These are phyloP conservation scores for Tarsius wallacei DNA, from an alignment of 2,797 vertebrate species.

Conservation along the genomic window DNA sequence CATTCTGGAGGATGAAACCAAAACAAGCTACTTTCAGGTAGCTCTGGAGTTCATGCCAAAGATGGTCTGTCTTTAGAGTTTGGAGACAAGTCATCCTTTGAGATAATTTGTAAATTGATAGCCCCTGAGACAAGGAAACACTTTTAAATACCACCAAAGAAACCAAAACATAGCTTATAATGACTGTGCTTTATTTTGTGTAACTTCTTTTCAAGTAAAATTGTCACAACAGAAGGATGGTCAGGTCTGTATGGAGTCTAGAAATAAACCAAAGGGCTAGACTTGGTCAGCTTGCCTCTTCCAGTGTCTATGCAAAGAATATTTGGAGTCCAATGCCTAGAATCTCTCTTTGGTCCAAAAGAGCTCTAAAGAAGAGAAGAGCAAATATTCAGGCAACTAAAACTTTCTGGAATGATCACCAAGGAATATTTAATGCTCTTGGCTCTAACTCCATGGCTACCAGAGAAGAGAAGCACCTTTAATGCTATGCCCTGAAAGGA, in stretches of 20 bases:
- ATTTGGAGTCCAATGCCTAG: background rate
- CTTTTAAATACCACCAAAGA: conserved; percentile 12
- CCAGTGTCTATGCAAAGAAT: background rate
- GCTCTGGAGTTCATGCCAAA: background rate
- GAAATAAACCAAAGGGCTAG: background rate
- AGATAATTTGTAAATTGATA: background rate
- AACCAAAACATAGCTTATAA: background rate
- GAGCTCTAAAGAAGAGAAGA: background rate
- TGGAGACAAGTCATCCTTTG: background rate
- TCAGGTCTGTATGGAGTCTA: background rate
- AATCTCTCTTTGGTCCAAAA: conserved; percentile 1
- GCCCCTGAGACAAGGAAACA: background rate
- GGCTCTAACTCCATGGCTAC: background rate
- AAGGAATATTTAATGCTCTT: background rate
- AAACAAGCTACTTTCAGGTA: background rate
- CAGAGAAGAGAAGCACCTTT: background rate
- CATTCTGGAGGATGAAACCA: background rate
- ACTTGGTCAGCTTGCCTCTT: background rate
- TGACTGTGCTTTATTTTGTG: background rate
- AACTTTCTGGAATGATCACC: background rate
- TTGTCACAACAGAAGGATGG: background rate
- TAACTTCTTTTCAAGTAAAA: conserved; percentile 6
- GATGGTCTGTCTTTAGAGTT: background rate
- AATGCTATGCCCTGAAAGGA: background rate
- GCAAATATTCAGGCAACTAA: background rate